Base-by-base conservation (phyloP, 1,140 invertebrate species). In the Dendroctonus ponderosae region DNA sequence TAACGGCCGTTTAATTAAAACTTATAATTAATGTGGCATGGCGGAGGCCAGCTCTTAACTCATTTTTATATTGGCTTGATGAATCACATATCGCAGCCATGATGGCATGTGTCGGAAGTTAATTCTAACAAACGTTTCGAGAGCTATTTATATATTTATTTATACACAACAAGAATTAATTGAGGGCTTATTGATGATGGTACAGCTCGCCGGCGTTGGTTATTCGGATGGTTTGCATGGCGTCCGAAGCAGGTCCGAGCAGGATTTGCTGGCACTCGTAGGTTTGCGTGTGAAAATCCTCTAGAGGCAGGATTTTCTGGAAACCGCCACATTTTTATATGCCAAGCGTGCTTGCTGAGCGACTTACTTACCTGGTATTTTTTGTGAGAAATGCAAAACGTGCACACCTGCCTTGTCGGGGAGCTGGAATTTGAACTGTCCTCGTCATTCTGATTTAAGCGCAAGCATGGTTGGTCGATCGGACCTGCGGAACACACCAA, bases 331-430 rank as follows among this genome's bases (percentile, higher is more conserved):
- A 9, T 60, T 15, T n/a, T 42, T 52, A 40, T 48, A 46, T 9
- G 39, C 38, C 5, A 12, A 57, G 6, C 26, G 6, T 37, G 6
- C n/a, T 57, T 26, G 7, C 8, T 46, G 42, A 40, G 12, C 39
- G 8, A 42, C 37, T 12, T 68, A 75, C 72, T 71, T 71, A 76
- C 72, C 11, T 68, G 62, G 51, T 68, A 60, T 71, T 78, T 78
- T 68, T 77, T 77, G 44, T 74, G 74, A 2, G 77, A 74, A 67
- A 78, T 77, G 67, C 77, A 78, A 64, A 78, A 78, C 5, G 77
- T 78, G 58, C 77, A 78, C 8, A 78, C 75, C 72, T 75, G 71
- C 54, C 71, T 67, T 12, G 71, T 68, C 44, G 68, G 73, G 6
- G 51, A 39, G 49, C 70, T 76, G 7, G 51, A 38, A 62, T 64